These are phyloP conservation scores for Oscheius myriophilus DNA, from an alignment of 2,888 invertebrate species.

Conservation along the genomic window DNA sequence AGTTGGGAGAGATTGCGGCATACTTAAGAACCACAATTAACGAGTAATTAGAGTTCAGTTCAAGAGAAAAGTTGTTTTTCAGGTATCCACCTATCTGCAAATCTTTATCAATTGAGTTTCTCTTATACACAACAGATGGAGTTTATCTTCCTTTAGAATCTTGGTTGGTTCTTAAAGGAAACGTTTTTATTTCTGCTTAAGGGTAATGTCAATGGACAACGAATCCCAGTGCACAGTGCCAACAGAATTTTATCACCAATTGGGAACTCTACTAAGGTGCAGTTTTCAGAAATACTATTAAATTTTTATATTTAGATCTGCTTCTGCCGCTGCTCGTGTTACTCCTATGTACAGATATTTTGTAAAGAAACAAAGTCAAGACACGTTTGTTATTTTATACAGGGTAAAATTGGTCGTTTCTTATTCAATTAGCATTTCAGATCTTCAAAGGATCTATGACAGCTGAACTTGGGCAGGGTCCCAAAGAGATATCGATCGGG, in stretches of 20 bases:
- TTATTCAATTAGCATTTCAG: constrained; percentile 2
- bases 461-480: constrained; percentile 20
- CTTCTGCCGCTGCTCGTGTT: constrained; percentile 34
- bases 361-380: constrained; percentile 42
- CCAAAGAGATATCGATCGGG: constrained; percentile 17
- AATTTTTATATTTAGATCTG: constrained; percentile 10
- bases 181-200: background rate
- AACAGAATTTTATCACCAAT: constrained; percentile 30
- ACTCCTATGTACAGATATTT: constrained; percentile 40
- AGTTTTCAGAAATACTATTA: background rate
- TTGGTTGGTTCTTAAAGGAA: constrained; percentile 21
- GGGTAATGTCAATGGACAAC: constrained; percentile 23
- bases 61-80: background rate
- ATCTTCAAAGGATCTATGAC: constrained; percentile 17
- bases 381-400: constrained; percentile 43
- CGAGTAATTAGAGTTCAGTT: constrained; percentile 22
- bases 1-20: constrained; percentile 41
- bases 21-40: constrained; percentile 31
- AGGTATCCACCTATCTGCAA: constrained; percentile 38
- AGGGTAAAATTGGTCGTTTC: constrained; percentile 23
- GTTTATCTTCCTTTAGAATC: constrained; percentile 40
- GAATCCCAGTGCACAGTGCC: background rate
- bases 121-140: constrained; percentile 42
- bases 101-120: constrained; percentile 37
- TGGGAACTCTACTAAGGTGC: constrained; percentile 29